Percentiles rank a stretch among this genome's conserved stretches.
These are phyloP conservation scores for Elephantulus edwardii DNA, from an alignment of 2,113 vertebrate genomes.

Conservation along the genomic window DNA sequence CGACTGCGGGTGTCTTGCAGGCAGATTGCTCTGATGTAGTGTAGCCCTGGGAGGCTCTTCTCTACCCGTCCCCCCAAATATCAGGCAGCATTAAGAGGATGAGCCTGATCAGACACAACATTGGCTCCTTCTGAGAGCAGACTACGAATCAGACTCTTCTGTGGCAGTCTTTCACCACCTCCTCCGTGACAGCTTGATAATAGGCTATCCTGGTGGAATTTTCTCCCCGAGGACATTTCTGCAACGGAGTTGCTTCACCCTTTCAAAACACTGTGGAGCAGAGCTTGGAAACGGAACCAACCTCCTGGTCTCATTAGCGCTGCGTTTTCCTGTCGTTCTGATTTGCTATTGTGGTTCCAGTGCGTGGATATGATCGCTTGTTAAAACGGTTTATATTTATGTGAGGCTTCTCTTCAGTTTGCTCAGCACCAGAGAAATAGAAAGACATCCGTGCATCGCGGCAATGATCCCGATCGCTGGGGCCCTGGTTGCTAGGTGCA, in stretches of 20 bases:
- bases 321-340: background rate
- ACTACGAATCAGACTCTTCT: background rate
- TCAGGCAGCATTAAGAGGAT: background rate
- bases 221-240: conserved; percentile 52
- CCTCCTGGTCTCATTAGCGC: background rate
- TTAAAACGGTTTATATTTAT: conserved; percentile 7
- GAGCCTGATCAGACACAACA: background rate
- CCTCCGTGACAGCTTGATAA: conserved; percentile 33
- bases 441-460: background rate
- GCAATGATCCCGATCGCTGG: background rate
- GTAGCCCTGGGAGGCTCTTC: background rate
- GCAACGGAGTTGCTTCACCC: conserved; percentile 19
- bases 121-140: background rate
- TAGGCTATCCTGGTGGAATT: background rate
- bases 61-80: background rate
- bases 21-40: background rate
- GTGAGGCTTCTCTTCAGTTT: background rate
- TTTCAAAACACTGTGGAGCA: conserved; percentile 26
- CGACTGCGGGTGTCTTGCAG: background rate
- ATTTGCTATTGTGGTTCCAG: background rate
- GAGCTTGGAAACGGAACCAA: background rate
- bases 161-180: conserved; percentile 7
- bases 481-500: background rate
- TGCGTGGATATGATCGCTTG: conserved; percentile 2
- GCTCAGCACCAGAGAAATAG: background rate